Evolutionary conservation across 2,888 invertebrate species (phyloP), one percentile per base, ranked within the genome.

Genomic region (Drosophila formosana): DNA sequence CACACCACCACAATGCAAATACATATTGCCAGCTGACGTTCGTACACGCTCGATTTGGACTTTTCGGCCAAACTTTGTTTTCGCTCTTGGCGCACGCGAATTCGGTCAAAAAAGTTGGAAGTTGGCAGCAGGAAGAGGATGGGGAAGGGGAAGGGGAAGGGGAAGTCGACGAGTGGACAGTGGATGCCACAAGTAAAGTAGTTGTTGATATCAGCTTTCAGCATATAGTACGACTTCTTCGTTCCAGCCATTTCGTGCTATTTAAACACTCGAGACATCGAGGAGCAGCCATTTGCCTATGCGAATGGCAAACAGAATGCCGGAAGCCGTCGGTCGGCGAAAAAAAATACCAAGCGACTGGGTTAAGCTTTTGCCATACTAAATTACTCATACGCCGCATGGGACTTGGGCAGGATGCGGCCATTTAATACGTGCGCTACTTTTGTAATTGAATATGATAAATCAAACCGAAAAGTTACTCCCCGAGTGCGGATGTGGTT

Each of bases 391-490:
- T 89, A 88, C 82, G 84, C 79, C 85, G 45, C 58, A 13, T 68
- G 70, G 56, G 65, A 68, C 32, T 3, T 18, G 37, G 25, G 50
- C 45, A 47, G 87, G 74, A 83, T 78, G 79, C 72, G 79, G 72
- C 49, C 80, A 84, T 84, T 89, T 81, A 85, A 89, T 89, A 81
- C 85, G 88, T 75, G 68, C 66, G 70, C 69, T 73, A 69, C 78
- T 86, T 80, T 84, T 84, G 88, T 89, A 90, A 90, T 90, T 88
- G 89, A 89, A 90, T 89, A 89, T 86, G 88, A 89, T 90, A 90
- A 90, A 89, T 90, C 89, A 90, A 82, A 90, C 66, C 68, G 50
- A 72, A 79, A 77, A 75, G 37, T 67, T 58, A 62, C 75, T 65
- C 63, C 63, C 52, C 41, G 41, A 37, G 8, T 62, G 30, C 82